phyloP scores from a whole-genome alignment of 2,113 vertebrate genomes.

The Brachyhypopomus occidentalis region DNA sequence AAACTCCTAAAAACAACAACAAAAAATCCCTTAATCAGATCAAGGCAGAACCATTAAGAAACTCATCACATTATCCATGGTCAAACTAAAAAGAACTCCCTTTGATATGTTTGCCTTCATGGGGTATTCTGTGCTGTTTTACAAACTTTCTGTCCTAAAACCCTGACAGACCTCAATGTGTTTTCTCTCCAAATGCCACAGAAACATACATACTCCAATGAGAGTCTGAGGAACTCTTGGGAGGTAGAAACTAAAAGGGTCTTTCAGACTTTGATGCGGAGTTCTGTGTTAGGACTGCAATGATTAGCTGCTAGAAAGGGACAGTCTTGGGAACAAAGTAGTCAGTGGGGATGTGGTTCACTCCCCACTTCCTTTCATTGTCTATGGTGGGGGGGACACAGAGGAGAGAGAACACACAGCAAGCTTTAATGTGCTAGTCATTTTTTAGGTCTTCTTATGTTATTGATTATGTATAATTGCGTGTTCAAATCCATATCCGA shows the following conservation, averaged over 20 bases:
- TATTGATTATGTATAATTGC: slow-evolving; percentile 61
- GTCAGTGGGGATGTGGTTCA: slow-evolving; percentile 55
- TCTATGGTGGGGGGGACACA: slow-evolving; percentile 42
- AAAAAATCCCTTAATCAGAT: slow-evolving; percentile 11
- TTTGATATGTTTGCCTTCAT: slow-evolving; percentile 41
- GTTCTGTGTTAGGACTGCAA: slow-evolving; percentile 32
- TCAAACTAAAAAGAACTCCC: slow-evolving; percentile 37
- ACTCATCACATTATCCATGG: slow-evolving; percentile 37
- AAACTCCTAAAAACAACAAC: not conserved
- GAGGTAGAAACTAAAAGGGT: slow-evolving; percentile 36
- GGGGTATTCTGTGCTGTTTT: slow-evolving; percentile 42
- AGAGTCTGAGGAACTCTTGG: slow-evolving; percentile 39
- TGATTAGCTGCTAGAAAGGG: slow-evolving; percentile 35
- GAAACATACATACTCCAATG: slow-evolving; percentile 44
- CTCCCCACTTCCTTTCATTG: slow-evolving; percentile 25
- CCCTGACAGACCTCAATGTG: slow-evolving; percentile 43
- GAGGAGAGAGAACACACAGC: slow-evolving; percentile 61
- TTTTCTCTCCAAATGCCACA: slow-evolving; percentile 49
- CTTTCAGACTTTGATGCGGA: slow-evolving; percentile 48
- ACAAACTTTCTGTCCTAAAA: slow-evolving; percentile 39
- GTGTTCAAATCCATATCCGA: slow-evolving; percentile 58
- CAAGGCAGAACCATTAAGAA: slow-evolving; percentile 18
- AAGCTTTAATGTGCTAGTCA: slow-evolving; percentile 53
- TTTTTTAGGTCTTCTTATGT: slow-evolving; percentile 55
- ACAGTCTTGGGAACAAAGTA: slow-evolving; percentile 26